These are phyloP conservation scores for Aculops lycopersici DNA, from an alignment of 1,140 invertebrate species.

Conservation along the genomic window DNA sequence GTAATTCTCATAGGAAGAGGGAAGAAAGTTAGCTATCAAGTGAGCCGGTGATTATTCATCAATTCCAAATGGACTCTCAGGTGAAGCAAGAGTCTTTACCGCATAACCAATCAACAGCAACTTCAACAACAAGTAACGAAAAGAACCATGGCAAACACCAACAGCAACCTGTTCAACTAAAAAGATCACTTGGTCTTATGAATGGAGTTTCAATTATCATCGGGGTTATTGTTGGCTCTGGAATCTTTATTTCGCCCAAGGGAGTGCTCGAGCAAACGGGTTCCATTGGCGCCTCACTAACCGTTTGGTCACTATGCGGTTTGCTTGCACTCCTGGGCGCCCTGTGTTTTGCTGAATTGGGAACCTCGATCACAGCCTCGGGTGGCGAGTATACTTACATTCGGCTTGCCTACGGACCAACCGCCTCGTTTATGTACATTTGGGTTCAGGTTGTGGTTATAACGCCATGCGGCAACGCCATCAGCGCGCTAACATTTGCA, in stretches of 20 bases:
- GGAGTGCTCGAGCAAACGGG: constrained; percentile 53
- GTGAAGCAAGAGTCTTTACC: no score
- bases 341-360: constrained; percentile 82
- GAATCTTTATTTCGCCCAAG: constrained; percentile 82
- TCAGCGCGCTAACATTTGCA: constrained; percentile 77
- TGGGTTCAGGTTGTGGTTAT: constrained; percentile 69
- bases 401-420: constrained; percentile 47
- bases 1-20: no score
- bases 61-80: no score
- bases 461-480: constrained; percentile 77
- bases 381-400: constrained; percentile 96
- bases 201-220: constrained; percentile 72
- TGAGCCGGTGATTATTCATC: no score
- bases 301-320: constrained; percentile 68
- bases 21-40: no score
- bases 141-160: not conserved
- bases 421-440: constrained; percentile 69
- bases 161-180: no score
- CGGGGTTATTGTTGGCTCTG: constrained; percentile 60
- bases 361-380: constrained; percentile 46
- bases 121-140: no score
- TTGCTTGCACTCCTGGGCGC: constrained; percentile 58
- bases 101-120: no score
- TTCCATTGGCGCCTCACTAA: constrained; percentile 51
- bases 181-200: constrained; percentile 50